Conservation (phyloP, 1,140 invertebrate genomes). For the Drosophila nebulosa region DNA sequence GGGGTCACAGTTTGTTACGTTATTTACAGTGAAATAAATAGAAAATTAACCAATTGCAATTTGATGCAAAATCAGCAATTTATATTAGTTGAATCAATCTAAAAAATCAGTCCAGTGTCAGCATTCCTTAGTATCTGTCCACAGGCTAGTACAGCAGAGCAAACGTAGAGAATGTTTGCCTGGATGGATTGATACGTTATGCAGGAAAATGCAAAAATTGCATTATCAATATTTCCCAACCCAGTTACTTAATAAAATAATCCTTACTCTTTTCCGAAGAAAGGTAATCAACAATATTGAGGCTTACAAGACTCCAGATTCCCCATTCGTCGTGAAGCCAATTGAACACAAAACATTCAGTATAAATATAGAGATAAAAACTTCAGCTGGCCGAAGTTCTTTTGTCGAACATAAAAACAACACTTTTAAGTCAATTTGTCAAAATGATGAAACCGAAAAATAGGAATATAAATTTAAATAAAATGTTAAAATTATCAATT, state of each 20-base stretch:
- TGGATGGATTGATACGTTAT: too few relatives aligned
- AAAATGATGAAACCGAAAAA: not conserved
- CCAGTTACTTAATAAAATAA: not conserved
- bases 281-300: too few relatives aligned
- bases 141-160: not conserved
- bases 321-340: too few relatives aligned
- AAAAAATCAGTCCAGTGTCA: too few relatives aligned
- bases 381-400: not conserved
- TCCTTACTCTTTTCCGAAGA: not conserved
- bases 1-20: conserved; percentile 30
- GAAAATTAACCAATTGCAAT: not conserved
- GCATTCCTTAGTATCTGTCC: too few relatives aligned
- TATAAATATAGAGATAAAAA: not conserved
- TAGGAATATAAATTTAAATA: not conserved
- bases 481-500: not conserved
- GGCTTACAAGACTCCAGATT: not conserved
- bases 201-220: too few relatives aligned
- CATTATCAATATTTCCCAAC: not conserved
- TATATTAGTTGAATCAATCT: too few relatives aligned
- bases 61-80: conserved; percentile 1
- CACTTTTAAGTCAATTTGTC: not conserved
- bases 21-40: conserved; percentile 42
- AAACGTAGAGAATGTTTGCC: not conserved
- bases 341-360: not conserved
- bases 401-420: not conserved